phyloP scores from a whole-genome alignment of 2,113 vertebrate genomes.

The Aleadryas rufinucha region DNA sequence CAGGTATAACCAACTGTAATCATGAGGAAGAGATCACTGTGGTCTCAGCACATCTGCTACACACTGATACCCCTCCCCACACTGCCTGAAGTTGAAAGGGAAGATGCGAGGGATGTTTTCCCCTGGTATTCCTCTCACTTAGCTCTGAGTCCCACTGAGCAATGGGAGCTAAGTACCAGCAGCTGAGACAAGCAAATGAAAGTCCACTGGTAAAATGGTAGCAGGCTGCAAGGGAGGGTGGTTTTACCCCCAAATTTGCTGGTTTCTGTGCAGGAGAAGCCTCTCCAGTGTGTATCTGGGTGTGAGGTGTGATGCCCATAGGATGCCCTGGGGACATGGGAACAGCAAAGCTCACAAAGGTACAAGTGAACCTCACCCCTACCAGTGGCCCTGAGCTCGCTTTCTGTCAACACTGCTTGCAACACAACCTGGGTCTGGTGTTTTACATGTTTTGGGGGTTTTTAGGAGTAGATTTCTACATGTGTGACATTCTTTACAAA shows the following conservation, averaged over 20 bases:
- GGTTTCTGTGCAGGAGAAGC: background rate
- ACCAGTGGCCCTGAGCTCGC: background rate
- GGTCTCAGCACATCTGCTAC: constrained; percentile 78
- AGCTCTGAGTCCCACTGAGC: constrained; percentile 47
- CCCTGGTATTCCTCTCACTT: constrained; percentile 62
- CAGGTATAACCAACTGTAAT: constrained; percentile 77
- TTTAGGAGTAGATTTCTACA: constrained; percentile 6
- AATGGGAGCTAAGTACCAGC: background rate
- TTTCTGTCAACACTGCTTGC: background rate
- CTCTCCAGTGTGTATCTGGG: background rate
- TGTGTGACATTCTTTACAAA: constrained; percentile 61
- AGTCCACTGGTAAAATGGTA: constrained; percentile 53
- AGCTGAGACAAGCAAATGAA: constrained; percentile 42
- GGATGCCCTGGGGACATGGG: background rate
- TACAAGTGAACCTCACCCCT: background rate
- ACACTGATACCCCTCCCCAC: constrained; percentile 39
- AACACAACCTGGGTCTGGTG: background rate
- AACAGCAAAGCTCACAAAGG: background rate
- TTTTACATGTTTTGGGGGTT: background rate
- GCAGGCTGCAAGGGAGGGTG: background rate
- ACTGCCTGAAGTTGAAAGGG: constrained; percentile 63
- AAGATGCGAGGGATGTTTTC: constrained; percentile 48
- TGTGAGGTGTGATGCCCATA: background rate
- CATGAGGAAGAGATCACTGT: constrained; percentile 68
- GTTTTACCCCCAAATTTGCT: background rate